Evolutionary conservation across 37 sponge, comb jelly and placozoan species (phyloP).

Genomic region (Ianthella basta): DNA sequence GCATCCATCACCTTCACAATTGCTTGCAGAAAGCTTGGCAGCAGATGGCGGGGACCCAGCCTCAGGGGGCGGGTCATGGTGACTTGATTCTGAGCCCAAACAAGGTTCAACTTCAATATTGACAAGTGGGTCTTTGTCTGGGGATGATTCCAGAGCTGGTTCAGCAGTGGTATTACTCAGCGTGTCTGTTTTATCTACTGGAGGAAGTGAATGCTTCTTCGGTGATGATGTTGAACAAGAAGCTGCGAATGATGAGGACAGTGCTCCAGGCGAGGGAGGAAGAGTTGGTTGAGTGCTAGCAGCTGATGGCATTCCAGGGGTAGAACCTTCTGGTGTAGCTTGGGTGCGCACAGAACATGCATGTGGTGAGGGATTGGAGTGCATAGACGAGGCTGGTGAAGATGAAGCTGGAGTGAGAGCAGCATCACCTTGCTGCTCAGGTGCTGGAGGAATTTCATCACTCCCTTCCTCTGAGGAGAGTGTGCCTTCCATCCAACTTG

Average conservation of each 20-base stretch:
- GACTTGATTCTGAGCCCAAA: neutral
- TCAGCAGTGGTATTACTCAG: no score
- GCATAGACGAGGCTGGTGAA: neutral
- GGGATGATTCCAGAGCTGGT: no score
- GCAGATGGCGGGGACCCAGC: neutral
- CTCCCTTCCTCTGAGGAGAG: slow-evolving; percentile 23
- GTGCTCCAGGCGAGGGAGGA: neutral
- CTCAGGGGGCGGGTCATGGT: neutral
- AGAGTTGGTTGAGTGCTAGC: neutral
- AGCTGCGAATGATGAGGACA: neutral
- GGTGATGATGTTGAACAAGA: neutral
- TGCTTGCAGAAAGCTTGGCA: neutral
- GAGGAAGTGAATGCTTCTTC: no score
- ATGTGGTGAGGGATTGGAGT: neutral
- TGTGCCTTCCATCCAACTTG: slow-evolving; percentile 68
- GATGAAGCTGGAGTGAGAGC: neutral
- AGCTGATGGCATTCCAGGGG: neutral
- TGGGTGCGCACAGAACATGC: neutral
- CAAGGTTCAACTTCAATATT: no score
- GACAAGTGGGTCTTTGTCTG: no score
- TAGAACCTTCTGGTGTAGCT: neutral
- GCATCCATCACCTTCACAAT: neutral
- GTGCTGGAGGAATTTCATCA: neutral
- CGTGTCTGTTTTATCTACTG: no score
- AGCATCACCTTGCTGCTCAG: neutral